phyloP scores from a whole-genome alignment of 2,797 vertebrate genomes.

The Malurus splendens region DNA sequence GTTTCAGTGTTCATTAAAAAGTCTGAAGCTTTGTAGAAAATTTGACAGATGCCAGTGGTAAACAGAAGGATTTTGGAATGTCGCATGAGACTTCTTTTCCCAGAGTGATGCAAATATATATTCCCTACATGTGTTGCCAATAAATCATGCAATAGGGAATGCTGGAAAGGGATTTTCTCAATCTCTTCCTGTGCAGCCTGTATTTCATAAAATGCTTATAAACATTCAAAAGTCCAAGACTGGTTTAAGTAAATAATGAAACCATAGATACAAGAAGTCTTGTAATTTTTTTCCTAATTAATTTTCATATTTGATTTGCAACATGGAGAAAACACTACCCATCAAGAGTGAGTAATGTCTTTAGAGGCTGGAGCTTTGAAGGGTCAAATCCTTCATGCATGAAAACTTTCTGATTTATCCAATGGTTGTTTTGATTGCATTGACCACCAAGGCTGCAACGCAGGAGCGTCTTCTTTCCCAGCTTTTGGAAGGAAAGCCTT shows the following conservation, averaged over 20 bases:
- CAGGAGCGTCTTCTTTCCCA: not conserved
- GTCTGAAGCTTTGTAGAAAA: not conserved
- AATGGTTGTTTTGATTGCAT: not conserved
- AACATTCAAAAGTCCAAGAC: not conserved
- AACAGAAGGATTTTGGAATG: conserved; percentile 6
- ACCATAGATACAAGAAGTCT: not conserved
- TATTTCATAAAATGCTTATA: not conserved
- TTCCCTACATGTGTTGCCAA: not conserved
- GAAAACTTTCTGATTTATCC: not conserved
- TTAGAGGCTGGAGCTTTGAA: not conserved
- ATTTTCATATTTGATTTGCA: not conserved
- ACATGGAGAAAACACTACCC: not conserved
- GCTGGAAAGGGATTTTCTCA: not conserved
- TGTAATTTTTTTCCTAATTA: not conserved
- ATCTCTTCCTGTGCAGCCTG: not conserved
- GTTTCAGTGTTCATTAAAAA: not conserved
- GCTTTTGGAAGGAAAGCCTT: not conserved
- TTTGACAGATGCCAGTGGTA: not conserved
- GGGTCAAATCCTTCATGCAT: not conserved
- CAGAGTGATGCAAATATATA: not conserved
- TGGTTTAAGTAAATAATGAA: not conserved
- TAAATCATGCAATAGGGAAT: not conserved
- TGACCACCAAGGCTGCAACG: not conserved
- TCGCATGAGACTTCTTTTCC: not conserved
- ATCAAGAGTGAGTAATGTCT: not conserved